Percentiles rank a stretch among this genome's conserved stretches.
Evolutionary conservation across 2,888 invertebrate genomes (phyloP).

Genomic region (Ormia ochracea): DNA sequence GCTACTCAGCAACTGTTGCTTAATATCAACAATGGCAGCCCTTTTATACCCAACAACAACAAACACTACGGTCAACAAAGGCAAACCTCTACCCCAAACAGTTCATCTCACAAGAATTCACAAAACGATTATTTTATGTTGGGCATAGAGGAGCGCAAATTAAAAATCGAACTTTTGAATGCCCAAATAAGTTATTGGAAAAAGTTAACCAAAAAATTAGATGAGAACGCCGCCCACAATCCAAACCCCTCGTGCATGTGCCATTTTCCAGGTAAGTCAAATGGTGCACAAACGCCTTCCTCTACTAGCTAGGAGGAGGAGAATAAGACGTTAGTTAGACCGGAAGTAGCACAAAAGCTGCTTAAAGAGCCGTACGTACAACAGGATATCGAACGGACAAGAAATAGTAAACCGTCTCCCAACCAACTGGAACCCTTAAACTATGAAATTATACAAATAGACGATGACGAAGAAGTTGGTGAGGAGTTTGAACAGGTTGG

Average conservation of each 20-base stretch:
- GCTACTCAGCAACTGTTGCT: constrained; percentile 59
- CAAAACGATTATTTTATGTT: constrained; percentile 73
- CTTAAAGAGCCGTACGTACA: not conserved
- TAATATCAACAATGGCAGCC: constrained; percentile 50
- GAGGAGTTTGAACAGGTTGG: not conserved
- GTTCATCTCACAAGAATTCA: constrained; percentile 48
- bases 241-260: constrained; percentile 73
- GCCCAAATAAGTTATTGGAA: constrained; percentile 77
- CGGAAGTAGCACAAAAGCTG: not conserved
- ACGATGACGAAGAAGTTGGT: constrained; percentile 21
- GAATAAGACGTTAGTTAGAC: constrained; percentile 33
- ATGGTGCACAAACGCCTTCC: constrained; percentile 70
- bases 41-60: constrained; percentile 52
- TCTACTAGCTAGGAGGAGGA: constrained; percentile 73
- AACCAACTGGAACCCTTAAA: constrained; percentile 46
- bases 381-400: not conserved
- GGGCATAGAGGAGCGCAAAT: constrained; percentile 75
- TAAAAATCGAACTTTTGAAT: constrained; percentile 75
- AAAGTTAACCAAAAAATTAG: constrained; percentile 74
- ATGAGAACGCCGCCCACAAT: constrained; percentile 69
- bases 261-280: constrained; percentile 72
- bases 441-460: constrained; percentile 52
- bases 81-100: constrained; percentile 55
- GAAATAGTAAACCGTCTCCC: constrained; percentile 20
- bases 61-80: constrained; percentile 60